A percentile compares a stretch with the other conserved stretches of the same genome.
phyloP scores from a whole-genome alignment of 2,888 invertebrate genomes.

The Lissonota sp. region DNA sequence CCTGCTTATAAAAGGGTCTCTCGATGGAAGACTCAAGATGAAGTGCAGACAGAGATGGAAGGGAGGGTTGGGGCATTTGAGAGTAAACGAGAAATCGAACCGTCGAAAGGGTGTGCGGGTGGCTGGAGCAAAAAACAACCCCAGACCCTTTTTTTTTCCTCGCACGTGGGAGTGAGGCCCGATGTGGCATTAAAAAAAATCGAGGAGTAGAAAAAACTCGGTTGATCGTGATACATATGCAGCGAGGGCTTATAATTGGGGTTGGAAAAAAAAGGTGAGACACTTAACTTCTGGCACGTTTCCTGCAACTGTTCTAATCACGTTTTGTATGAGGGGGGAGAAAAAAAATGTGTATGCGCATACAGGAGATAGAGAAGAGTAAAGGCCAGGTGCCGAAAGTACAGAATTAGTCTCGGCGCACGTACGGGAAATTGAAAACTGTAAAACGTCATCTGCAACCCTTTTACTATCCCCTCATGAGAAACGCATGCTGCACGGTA shows the following conservation, averaged over 20 bases:
- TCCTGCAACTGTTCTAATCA: constrained; percentile 17
- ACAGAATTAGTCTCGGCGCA: constrained; percentile 78
- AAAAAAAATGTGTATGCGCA: constrained; percentile 38
- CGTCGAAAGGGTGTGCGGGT: constrained; percentile 49
- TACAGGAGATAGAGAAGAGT: constrained; percentile 7
- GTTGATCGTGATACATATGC: constrained; percentile 22
- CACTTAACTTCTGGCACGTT: constrained; percentile 59
- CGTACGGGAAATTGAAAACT: constrained; percentile 81
- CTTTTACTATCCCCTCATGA: constrained; percentile 68
- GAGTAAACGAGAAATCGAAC: constrained; percentile 45
- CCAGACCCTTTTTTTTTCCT: constrained; percentile 17
- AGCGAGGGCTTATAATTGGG: constrained; percentile 38
- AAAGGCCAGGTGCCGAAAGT: constrained; percentile 77
- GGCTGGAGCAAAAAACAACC: constrained; percentile 45
- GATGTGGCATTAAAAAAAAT: constrained; percentile 8
- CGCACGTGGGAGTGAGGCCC: background rate
- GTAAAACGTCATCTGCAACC: constrained; percentile 80
- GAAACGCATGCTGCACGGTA: background rate
- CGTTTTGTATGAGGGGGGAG: constrained; percentile 32
- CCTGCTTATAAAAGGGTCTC: constrained; percentile 22
- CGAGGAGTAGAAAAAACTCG: constrained; percentile 24
- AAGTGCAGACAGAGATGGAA: background rate
- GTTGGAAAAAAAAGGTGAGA: constrained; percentile 33
- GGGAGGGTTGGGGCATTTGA: background rate
- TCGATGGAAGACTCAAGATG: constrained; percentile 9